Evolutionary conservation across 2,113 vertebrate genomes (phyloP).

Genomic region (Hippocampus barbouri): DNA sequence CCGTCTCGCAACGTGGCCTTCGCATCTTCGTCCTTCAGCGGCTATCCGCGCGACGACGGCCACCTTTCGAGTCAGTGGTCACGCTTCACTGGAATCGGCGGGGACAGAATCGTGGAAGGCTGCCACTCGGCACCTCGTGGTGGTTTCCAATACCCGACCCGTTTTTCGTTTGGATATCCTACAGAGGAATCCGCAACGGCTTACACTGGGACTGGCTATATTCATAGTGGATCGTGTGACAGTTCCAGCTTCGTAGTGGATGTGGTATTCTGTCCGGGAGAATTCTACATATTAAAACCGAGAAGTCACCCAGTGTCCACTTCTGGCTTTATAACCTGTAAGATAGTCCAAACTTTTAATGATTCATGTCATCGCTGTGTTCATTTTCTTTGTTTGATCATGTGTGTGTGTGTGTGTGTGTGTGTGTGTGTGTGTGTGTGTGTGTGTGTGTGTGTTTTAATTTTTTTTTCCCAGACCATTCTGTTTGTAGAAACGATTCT

Average conservation of each 20-base stretch:
- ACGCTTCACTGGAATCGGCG: conserved; percentile 43
- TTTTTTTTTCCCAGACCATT: conserved; percentile 33
- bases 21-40: rapidly evolving
- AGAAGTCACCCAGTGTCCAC: rapidly evolving
- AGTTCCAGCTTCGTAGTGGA: rapidly evolving
- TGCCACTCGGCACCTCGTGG: rapidly evolving
- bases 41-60: background rate
- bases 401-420: background rate
- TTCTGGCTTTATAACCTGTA: conserved; percentile 32
- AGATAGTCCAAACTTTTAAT: background rate
- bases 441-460: background rate
- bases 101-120: rapidly evolving
- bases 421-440: too few relatives aligned
- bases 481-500: conserved; percentile 2
- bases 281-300: conserved; percentile 47
- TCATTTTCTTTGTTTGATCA: background rate
- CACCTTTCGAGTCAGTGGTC: conserved; percentile 8
- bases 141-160: rapidly evolving
- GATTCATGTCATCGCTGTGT: background rate
- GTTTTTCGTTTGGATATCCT: background rate
- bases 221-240: rapidly evolving
- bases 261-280: conserved; percentile 31
- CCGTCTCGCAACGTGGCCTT: conserved; percentile 44
- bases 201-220: background rate
- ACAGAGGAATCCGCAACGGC: background rate